Percentiles rank a stretch among this genome's conserved stretches.
phyloP scores from a whole-genome alignment of 2,888 invertebrate genomes.

The Drosophila robusta region DNA sequence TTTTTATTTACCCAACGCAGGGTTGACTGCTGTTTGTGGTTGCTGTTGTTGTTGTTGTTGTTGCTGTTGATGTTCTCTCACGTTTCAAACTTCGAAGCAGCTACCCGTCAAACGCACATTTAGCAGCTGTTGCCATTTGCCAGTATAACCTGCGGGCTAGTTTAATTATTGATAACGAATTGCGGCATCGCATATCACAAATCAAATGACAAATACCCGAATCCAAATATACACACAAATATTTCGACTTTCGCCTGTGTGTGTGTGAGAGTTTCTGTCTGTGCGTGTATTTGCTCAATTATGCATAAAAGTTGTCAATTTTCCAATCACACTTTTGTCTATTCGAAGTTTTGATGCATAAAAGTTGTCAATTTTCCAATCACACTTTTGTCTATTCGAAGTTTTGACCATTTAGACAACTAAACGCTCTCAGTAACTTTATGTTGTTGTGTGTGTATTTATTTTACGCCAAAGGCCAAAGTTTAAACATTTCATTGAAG shows the following conservation, averaged over 20 bases:
- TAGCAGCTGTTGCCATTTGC: conserved; percentile 53
- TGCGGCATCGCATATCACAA: conserved; percentile 40
- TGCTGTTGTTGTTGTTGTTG: conserved; percentile 17
- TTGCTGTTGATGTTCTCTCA: conserved; percentile 42
- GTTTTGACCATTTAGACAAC: conserved; percentile 34
- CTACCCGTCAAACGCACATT: conserved; percentile 23
- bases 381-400: conserved; percentile 31
- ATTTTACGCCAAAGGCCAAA: background rate
- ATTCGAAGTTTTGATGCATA: conserved; percentile 38
- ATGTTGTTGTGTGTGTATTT: background rate
- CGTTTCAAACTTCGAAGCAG: conserved; percentile 64
- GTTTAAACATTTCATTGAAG: conserved; percentile 15
- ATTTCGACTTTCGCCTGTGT: background rate
- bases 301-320: conserved; percentile 31
- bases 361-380: too few relatives aligned
- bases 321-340: conserved; percentile 33
- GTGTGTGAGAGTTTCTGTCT: conserved; percentile 5
- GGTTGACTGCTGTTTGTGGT: conserved; percentile 7
- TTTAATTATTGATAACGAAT: conserved; percentile 67
- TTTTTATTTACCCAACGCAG: conserved; percentile 29
- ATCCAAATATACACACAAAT: background rate
- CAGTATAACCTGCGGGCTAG: conserved; percentile 46
- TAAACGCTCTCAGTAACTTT: conserved; percentile 16
- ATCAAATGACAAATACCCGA: conserved; percentile 14
- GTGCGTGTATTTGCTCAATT: conserved; percentile 29